Percentiles rank a stretch among this genome's conserved stretches.
Conservation (phyloP, 2,797 vertebrate species). For the Steatocranus sp. region DNA sequence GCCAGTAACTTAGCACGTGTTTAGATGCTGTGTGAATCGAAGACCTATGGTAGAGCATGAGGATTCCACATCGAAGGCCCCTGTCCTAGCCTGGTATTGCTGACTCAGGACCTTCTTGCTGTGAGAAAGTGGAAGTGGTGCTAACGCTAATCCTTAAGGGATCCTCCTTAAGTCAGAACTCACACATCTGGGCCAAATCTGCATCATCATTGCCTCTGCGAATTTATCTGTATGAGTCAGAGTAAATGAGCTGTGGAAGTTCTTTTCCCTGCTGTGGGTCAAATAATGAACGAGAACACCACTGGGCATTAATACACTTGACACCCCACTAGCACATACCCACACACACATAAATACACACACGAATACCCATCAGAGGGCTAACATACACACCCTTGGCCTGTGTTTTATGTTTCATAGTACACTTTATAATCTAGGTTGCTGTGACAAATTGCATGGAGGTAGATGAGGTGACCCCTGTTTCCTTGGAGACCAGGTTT, state of each 20-base stretch:
- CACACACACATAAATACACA: conserved; percentile 7
- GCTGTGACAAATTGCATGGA: conserved; percentile 54
- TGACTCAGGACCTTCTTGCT: background rate
- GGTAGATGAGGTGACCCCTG: conserved; percentile 40
- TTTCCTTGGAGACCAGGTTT: conserved; percentile 52
- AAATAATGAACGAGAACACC: conserved; percentile 26
- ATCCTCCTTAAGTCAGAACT: background rate
- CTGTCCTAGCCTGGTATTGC: background rate
- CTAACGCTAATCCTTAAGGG: background rate
- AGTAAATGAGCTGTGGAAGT: conserved; percentile 28
- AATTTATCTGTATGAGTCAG: conserved; percentile 15
- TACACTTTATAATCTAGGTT: conserved; percentile 51
- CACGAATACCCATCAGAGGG: background rate
- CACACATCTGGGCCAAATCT: background rate
- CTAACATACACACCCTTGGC: conserved; percentile 6
- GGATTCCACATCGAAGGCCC: background rate
- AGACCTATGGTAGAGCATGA: accelerated
- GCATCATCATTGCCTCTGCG: background rate
- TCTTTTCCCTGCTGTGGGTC: conserved; percentile 15
- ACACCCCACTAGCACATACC: conserved; percentile 11
- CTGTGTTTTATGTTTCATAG: conserved; percentile 20
- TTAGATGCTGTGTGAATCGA: accelerated
- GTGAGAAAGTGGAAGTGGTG: background rate
- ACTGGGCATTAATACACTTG: background rate
- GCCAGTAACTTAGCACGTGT: background rate